Base-by-base conservation (phyloP, 53 echinoderm and acorn worm genomes). In the Pentamera pediparva region DNA sequence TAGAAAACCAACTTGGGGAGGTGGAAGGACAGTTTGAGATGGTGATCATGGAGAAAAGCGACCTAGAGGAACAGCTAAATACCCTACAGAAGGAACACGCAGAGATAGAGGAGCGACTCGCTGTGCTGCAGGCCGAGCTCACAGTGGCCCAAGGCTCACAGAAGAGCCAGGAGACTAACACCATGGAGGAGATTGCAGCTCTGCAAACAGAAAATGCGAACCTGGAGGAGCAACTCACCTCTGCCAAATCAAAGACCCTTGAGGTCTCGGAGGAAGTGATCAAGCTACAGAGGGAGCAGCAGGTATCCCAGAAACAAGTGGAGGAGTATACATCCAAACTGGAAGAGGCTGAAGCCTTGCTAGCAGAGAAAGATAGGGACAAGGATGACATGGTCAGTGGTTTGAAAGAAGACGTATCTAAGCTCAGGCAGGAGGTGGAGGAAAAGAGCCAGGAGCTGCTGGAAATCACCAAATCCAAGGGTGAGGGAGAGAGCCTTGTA, bases 111-210 rank as follows among this genome's bases (percentile, higher is more conserved):
- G 75, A 81, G 61, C 63, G 75, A 24, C 30, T 53, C 39, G 43
- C 55, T 4, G 53, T 74, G 43, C 13, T 65, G 54, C 54, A 75
- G 5, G 38, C 59, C 32, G 74, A 81, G 32, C 21, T 74, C 32
- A 55, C 52, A 61, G 62, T 75, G 37, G 27, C 56, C 6, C 53
- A 81, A 63, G 43, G 39, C 20, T 28, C 61, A 18, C 75, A 75
- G 20, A 20, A 51, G 8, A 81, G 63, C 39, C 74, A 74, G 65
- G 81, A 81, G 32, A 50, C 53, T 29, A 75, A 39, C 32, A 51
- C 48, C 12, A 52, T 74, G 57, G 81, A 81, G 35, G 84, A 84
- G 61, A 77, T 84, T 8, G 59, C 84, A 37, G 78, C 84, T 12
- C 84, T 84, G 10, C 58, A 59, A 37, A 31, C 84, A 59, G 84